Conservation (phyloP, 2,113 vertebrate species). For the Poicephalus gulielmi region DNA sequence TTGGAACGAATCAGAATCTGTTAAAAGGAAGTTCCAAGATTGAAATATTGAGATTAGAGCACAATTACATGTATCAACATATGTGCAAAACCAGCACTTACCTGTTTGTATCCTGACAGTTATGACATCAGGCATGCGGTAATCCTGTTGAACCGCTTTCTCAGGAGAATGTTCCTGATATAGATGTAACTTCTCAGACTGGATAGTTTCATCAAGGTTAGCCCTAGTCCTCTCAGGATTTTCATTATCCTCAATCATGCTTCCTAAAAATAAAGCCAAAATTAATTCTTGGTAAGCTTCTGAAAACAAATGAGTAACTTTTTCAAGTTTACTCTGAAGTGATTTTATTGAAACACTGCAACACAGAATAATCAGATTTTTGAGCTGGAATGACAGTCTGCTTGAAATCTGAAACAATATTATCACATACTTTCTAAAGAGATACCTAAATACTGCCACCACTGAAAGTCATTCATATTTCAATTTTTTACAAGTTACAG, state of each 20-base stretch:
- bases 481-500: neutral
- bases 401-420: neutral
- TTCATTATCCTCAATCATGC: slow-evolving; percentile 68
- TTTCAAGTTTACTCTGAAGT: neutral
- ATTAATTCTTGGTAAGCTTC: neutral
- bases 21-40: slow-evolving; percentile 5
- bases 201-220: slow-evolving; percentile 71
- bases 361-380: neutral
- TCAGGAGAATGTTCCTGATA: slow-evolving; percentile 54
- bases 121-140: slow-evolving; percentile 80
- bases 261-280: slow-evolving; percentile 67
- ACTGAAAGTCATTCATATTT: neutral
- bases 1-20: slow-evolving; percentile 71
- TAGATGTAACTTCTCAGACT: slow-evolving; percentile 76
- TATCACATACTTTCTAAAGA: neutral
- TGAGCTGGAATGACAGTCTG: neutral
- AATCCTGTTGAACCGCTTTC: slow-evolving; percentile 65
- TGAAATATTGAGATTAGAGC: neutral
- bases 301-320: neutral
- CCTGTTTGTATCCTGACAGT: slow-evolving; percentile 83
- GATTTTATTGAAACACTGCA: neutral
- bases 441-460: neutral
- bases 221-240: slow-evolving; percentile 71
- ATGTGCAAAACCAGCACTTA: slow-evolving; percentile 15
- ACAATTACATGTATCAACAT: neutral